Percentiles rank a stretch among this genome's conserved stretches.
phyloP scores from a whole-genome alignment of 2,797 vertebrate species.

The Labroides dimidiatus region DNA sequence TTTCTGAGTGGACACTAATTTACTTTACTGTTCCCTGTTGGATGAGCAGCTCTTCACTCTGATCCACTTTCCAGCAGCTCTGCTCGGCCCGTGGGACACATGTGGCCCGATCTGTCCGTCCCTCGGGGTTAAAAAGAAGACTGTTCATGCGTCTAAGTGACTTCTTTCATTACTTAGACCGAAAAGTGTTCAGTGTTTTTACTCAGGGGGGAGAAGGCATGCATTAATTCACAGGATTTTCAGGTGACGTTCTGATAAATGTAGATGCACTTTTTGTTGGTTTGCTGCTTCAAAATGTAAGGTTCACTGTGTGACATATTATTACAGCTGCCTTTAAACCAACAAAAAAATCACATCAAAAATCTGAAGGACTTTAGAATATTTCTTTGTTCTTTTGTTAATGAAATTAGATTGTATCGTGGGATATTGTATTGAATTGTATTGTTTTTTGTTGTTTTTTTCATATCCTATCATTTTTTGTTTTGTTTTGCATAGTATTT shows the following conservation, averaged over 20 bases:
- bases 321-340: too few species aligned
- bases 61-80: conserved; percentile 62
- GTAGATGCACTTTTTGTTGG: accelerated
- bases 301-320: too few species aligned
- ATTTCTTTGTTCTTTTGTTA: too few species aligned
- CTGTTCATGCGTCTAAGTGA: conserved; percentile 24
- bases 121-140: conserved; percentile 23
- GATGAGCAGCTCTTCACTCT: conserved; percentile 47
- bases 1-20: conserved; percentile 63
- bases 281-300: neutral
- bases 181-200: conserved; percentile 1
- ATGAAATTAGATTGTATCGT: too few species aligned
- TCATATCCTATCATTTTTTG: too few species aligned
- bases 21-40: conserved; percentile 57
- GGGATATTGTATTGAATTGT: too few species aligned
- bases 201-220: neutral
- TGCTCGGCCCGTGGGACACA: conserved; percentile 48
- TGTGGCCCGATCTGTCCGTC: conserved; percentile 22
- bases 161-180: conserved; percentile 51
- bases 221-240: neutral
- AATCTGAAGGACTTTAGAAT: too few species aligned
- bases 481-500: too few species aligned
- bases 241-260: neutral
- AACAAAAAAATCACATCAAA: too few species aligned
- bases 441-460: too few species aligned